These are phyloP conservation scores for Gymnarchus niloticus DNA, from an alignment of 2,113 vertebrate genomes.

Conservation along the genomic window DNA sequence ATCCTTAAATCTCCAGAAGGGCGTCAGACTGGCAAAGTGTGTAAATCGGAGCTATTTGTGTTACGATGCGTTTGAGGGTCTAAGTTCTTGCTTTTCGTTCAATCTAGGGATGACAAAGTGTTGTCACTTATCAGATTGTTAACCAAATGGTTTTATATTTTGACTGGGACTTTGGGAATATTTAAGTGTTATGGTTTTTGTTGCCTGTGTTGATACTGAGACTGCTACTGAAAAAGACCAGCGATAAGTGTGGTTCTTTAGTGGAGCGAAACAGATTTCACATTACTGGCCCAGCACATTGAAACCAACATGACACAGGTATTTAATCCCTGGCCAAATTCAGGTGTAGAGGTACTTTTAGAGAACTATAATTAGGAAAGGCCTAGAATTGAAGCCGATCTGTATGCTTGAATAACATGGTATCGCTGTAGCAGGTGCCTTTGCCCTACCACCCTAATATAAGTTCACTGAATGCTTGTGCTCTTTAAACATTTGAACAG, in stretches of 20 bases:
- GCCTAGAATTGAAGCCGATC: no score
- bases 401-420: no score
- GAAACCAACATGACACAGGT: not conserved
- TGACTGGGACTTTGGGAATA: no score
- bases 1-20: not conserved
- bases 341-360: not conserved
- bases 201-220: not conserved
- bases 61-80: no score
- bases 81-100: no score
- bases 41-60: no score
- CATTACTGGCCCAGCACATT: no score
- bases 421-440: not conserved
- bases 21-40: not conserved
- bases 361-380: no score
- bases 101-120: no score
- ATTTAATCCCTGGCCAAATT: not conserved
- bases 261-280: not conserved
- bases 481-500: not conserved
- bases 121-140: no score
- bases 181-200: not conserved
- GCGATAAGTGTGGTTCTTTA: not conserved
- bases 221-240: not conserved
- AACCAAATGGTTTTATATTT: no score
- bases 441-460: not conserved
- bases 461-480: not conserved